Percentiles rank a stretch among this genome's conserved stretches.
Evolutionary conservation across 2,797 vertebrate genomes (phyloP).

Genomic region (Sebastes miniatus): DNA sequence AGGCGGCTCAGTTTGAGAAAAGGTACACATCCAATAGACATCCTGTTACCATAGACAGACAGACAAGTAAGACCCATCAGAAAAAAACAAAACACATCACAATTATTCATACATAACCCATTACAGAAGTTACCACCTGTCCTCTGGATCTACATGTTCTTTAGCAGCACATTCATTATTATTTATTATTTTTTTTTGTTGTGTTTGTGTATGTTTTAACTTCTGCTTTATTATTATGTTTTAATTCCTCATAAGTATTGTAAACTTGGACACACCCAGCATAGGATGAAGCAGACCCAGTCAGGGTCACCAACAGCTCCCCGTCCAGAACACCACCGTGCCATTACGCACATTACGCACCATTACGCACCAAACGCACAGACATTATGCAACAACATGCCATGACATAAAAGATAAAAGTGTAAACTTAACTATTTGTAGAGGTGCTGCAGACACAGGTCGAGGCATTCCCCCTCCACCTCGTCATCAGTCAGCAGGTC

Average conservation of each 20-base stretch:
- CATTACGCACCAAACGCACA: background rate
- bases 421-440: slow-evolving; percentile 96
- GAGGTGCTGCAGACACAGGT: slow-evolving; percentile 94
- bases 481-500: slow-evolving; percentile 94
- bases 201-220: background rate
- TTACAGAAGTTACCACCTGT: too few species aligned
- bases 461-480: slow-evolving; percentile 94
- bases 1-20: too few species aligned
- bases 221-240: slow-evolving; percentile 10
- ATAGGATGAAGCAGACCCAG: background rate
- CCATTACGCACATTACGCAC: background rate
- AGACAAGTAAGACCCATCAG: too few species aligned
- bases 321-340: background rate
- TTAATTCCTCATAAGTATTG: background rate
- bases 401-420: slow-evolving; percentile 12
- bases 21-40: too few species aligned
- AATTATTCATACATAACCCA: too few species aligned
- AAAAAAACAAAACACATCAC: too few species aligned
- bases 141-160: too few species aligned
- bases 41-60: too few species aligned
- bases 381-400: slow-evolving; percentile 6
- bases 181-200: too few species aligned
- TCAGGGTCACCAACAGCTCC: slow-evolving; percentile 4
- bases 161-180: too few species aligned
- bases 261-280: slow-evolving; percentile 59